These are phyloP conservation scores for Eupithecia abbreviata DNA, from an alignment of 2,888 invertebrate genomes.

Conservation along the genomic window DNA sequence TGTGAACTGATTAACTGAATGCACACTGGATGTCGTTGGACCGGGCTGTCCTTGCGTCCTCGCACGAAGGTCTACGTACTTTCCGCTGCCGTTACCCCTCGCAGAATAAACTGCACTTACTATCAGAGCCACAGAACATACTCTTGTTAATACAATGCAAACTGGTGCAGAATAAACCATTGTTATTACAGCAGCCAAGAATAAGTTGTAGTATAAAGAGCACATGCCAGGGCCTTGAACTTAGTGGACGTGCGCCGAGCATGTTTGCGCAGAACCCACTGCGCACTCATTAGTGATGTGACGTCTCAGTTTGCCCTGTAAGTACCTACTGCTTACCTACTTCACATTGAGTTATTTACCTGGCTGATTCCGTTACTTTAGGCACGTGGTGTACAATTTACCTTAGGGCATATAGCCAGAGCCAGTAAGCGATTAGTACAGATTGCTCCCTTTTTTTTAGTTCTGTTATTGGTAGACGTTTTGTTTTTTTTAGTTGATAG, in stretches of 20 bases:
- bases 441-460: background rate
- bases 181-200: slow-evolving; percentile 40
- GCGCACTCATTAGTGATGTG: slow-evolving; percentile 67
- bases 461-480: background rate
- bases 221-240: slow-evolving; percentile 76
- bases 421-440: background rate
- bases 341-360: slow-evolving; percentile 54
- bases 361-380: slow-evolving; percentile 64
- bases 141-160: slow-evolving; percentile 6
- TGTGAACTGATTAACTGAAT: slow-evolving; percentile 34
- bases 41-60: slow-evolving; percentile 34
- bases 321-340: slow-evolving; percentile 34
- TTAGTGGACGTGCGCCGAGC: slow-evolving; percentile 73
- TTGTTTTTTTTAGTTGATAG: background rate
- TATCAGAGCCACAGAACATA: slow-evolving; percentile 47
- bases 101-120: slow-evolving; percentile 14
- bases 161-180: slow-evolving; percentile 47
- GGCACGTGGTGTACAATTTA: slow-evolving; percentile 52
- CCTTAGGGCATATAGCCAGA: slow-evolving; percentile 15
- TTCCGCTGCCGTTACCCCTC: slow-evolving; percentile 39
- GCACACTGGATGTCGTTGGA: slow-evolving; percentile 21
- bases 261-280: slow-evolving; percentile 77
- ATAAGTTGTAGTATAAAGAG: slow-evolving; percentile 18
- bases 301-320: slow-evolving; percentile 62
- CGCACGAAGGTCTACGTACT: slow-evolving; percentile 34